Conservation (phyloP, 1,140 invertebrate species). For the Caenorhabditis elegans region DNA sequence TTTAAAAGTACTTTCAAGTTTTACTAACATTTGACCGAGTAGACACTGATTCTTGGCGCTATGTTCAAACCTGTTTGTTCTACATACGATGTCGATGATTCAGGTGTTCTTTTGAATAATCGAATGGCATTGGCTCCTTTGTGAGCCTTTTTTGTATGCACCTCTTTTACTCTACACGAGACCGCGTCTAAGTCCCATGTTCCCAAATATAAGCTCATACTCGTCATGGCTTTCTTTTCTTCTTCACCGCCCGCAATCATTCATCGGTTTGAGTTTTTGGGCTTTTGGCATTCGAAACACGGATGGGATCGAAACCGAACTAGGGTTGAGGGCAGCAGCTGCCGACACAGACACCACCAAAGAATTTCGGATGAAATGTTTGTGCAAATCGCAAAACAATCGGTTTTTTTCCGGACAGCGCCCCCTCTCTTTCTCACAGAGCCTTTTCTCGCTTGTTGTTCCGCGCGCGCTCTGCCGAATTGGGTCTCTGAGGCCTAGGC, state of each 20-base stretch:
- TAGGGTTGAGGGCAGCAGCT: background rate
- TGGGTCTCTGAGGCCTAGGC: background rate
- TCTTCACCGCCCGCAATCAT: constrained; percentile 12
- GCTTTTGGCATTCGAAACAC: background rate
- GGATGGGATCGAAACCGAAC: background rate
- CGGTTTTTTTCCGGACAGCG: background rate
- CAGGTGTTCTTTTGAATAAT: background rate
- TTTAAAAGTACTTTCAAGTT: too few relatives aligned
- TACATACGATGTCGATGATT: background rate
- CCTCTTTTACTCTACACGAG: background rate
- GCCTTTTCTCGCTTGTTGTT: constrained; percentile 13
- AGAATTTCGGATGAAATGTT: background rate
- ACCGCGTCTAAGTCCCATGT: background rate
- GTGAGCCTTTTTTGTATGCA: background rate
- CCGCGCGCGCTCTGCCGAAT: constrained; percentile 2
- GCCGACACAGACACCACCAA: background rate
- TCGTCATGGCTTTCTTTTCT: constrained; percentile 7
- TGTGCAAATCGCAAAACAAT: constrained; percentile 30
- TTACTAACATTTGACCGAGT: too few relatives aligned
- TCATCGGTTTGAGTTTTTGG: background rate
- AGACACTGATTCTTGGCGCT: too few relatives aligned
- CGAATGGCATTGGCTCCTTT: background rate
- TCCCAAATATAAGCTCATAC: constrained; percentile 10
- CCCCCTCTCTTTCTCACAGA: background rate
- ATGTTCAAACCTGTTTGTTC: constrained; percentile 13